A percentile compares a stretch with the other conserved stretches of the same genome.
phyloP scores from a whole-genome alignment of 1,140 invertebrate species.

The Vanessa tameamea region DNA sequence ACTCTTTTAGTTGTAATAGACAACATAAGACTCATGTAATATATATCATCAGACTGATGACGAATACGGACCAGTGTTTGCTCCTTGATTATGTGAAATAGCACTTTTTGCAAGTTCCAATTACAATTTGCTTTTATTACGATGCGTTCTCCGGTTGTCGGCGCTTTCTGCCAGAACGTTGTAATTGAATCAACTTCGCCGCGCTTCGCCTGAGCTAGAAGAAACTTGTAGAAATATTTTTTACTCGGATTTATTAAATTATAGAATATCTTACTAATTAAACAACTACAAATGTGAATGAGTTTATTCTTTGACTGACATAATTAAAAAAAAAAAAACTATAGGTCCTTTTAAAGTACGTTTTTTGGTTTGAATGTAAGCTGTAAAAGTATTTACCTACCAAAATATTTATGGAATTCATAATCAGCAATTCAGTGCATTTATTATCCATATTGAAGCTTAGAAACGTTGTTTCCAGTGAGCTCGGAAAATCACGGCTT shows the following conservation, averaged over 20 bases:
- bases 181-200: constrained; percentile 38
- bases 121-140: constrained; percentile 36
- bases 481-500: constrained; percentile 2
- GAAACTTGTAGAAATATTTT: constrained; percentile 13
- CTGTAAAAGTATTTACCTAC: neutral
- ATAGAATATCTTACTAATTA: too few species aligned
- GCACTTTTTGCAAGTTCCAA: constrained; percentile 33
- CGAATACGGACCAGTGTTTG: neutral
- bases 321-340: too few species aligned
- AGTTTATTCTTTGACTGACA: too few species aligned
- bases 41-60: neutral
- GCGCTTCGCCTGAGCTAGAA: constrained; percentile 9
- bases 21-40: too few species aligned
- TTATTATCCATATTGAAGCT: neutral
- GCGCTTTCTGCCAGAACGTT: constrained; percentile 26
- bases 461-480: constrained; percentile 4
- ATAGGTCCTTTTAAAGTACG: too few species aligned
- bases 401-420: neutral
- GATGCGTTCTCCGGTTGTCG: constrained; percentile 20
- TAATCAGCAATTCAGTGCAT: neutral
- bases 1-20: too few species aligned
- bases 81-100: constrained; percentile 33
- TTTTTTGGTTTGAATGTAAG: too few species aligned
- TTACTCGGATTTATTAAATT: neutral
- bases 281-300: too few species aligned